Base-by-base conservation (phyloP, 2,797 vertebrate species). In the Oreochromis mossambicus region DNA sequence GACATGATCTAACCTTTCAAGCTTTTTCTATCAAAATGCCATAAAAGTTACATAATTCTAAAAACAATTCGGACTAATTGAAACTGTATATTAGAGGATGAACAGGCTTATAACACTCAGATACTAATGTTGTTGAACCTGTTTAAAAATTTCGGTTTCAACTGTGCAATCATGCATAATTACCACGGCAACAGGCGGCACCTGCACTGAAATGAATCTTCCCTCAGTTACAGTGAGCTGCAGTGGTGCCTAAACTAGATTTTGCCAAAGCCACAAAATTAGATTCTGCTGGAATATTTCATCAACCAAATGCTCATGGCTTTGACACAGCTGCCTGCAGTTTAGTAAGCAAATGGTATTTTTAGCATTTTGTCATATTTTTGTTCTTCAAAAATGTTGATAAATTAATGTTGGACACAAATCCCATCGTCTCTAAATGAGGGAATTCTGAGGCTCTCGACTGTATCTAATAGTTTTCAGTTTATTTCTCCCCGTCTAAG, bases 61-160 rank as follows among this genome's bases (percentile, higher is more conserved):
- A 54, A 54, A 24, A 24, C 52, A 55, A 14, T 5, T 55, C n/a
- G 26, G 52, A 55, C 21, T 55, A 8, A 55, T 55, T 55, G 26
- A 63, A 63, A 8, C 10, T n/a, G 32, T 36, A 63, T 36, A 63
- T 36, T 13, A n/a, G 7, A 7, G 17, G 32, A 11, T 63, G 17
- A 11, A 63, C 4, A 0, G 17, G 6, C 32, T 12, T n/a, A 63
- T n/a, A 36, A 2, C 17, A 0, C 8, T 58, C 32, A 15, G 54
- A 61, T 7, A 36, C 9, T 63, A 1, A 36, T 63, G 10, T 63
- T 63, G 10, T 3, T n/a, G 32, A 63, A 36, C 58, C 58, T n/a
- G 8, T 34, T 32, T 9, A 34, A 61, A 19, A 61, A 11, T 34
- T 10, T 61, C 29, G 12, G 58, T 19, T 63, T 34, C 17, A 63